These are phyloP conservation scores for Dynastes tityus DNA, from an alignment of 2,888 invertebrate genomes.

Conservation along the genomic window DNA sequence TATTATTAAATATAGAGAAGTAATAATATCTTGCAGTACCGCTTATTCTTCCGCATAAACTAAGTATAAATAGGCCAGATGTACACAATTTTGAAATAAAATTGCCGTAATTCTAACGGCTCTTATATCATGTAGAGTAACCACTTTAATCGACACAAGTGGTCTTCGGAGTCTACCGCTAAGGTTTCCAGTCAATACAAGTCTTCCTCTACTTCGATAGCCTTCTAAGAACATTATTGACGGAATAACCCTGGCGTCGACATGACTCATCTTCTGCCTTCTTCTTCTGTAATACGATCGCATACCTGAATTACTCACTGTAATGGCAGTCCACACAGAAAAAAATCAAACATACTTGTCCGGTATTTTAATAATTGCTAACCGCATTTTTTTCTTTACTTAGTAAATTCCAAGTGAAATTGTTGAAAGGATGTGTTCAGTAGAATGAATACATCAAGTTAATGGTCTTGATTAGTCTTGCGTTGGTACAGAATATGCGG, in stretches of 20 bases:
- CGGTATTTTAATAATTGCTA: slow-evolving; percentile 5
- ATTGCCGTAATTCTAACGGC: too few species aligned
- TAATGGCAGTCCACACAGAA: slow-evolving; percentile 20
- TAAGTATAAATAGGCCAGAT: too few species aligned
- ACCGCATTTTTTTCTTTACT: background rate
- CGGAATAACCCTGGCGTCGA: slow-evolving; percentile 29
- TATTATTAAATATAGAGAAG: too few species aligned
- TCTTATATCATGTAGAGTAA: too few species aligned
- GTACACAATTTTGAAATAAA: too few species aligned
- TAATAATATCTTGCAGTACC: too few species aligned
- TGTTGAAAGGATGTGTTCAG: background rate
- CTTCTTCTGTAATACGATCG: slow-evolving; percentile 14
- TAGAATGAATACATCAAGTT: background rate
- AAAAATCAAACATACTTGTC: slow-evolving; percentile 29
- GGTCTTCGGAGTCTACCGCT: background rate
- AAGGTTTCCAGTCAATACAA: background rate
- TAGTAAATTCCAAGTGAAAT: background rate
- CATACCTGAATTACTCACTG: slow-evolving; percentile 42
- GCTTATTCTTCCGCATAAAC: too few species aligned
- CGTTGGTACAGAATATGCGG: background rate
- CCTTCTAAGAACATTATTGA: slow-evolving; percentile 26
- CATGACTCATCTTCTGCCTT: slow-evolving; percentile 27
- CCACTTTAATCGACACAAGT: background rate
- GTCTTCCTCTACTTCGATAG: slow-evolving; percentile 19
- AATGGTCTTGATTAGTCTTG: background rate